Evolutionary conservation across 1,140 invertebrate species (phyloP).

Genomic region (Cherax quadricarinatus): DNA sequence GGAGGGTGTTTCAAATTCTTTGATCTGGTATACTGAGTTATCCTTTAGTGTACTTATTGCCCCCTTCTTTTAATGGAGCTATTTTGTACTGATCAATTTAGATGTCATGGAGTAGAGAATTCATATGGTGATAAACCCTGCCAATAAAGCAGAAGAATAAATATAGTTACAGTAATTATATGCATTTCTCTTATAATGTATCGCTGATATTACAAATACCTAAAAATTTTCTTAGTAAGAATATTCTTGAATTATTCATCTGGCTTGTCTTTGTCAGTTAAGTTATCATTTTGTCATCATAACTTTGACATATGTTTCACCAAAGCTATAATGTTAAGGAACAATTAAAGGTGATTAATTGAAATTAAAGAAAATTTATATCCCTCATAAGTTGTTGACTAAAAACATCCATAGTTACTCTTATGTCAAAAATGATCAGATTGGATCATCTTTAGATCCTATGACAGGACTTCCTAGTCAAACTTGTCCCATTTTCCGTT

Average conservation of each 20-base stretch:
- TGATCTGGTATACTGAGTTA: too few species aligned
- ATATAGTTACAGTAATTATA: too few species aligned
- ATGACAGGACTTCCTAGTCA: neutral
- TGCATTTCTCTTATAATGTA: too few species aligned
- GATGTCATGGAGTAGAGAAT: too few species aligned
- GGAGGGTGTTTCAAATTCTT: too few species aligned
- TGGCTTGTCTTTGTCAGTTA: neutral
- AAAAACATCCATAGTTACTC: neutral
- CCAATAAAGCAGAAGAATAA: too few species aligned
- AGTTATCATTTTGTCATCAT: neutral
- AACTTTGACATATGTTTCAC: neutral
- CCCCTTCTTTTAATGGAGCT: too few species aligned
- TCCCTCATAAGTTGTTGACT: neutral
- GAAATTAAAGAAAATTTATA: neutral
- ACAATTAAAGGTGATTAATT: neutral
- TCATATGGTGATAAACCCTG: too few species aligned
- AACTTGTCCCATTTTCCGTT: conserved; percentile 37
- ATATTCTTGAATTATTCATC: neutral
- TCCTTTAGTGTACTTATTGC: too few species aligned
- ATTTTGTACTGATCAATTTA: too few species aligned
- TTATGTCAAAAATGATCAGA: neutral
- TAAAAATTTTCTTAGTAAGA: neutral
- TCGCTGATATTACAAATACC: too few species aligned
- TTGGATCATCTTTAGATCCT: neutral
- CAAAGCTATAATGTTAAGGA: neutral